A percentile compares a stretch with the other conserved stretches of the same genome.
Conservation (phyloP, 2,888 invertebrate genomes). For the Tetragnatha montana region DNA sequence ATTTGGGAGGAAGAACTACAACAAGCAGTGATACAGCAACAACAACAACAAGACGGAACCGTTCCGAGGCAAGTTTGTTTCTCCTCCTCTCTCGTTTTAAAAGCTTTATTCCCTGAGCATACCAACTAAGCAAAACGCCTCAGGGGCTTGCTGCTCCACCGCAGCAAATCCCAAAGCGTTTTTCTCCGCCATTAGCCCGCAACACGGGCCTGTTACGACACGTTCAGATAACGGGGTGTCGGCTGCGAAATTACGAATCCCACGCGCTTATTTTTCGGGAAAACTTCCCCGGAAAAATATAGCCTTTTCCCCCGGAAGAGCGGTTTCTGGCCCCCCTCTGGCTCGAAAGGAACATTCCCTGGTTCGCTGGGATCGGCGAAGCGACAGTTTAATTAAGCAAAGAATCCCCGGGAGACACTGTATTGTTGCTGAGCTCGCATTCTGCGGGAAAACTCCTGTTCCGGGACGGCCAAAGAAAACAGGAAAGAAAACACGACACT, state of each 20-base stretch:
- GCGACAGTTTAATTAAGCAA: slow-evolving; percentile 66
- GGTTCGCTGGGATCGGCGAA: slow-evolving; percentile 39
- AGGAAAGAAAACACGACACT: slow-evolving; percentile 14
- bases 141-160: not conserved
- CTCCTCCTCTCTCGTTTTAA: not conserved
- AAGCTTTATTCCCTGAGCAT: not conserved
- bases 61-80: too few relatives aligned
- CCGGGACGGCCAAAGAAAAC: slow-evolving; percentile 4
- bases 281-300: not conserved
- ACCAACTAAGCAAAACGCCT: not conserved
- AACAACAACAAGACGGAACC: too few relatives aligned
- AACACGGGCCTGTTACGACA: not conserved
- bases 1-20: too few relatives aligned
- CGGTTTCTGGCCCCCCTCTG: not conserved
- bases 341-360: slow-evolving; percentile 15
- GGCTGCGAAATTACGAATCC: slow-evolving; percentile 39
- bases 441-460: not conserved
- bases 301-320: slow-evolving; percentile 5
- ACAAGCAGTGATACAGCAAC: too few relatives aligned
- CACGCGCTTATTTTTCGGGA: slow-evolving; percentile 49
- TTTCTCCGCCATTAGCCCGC: too few relatives aligned
- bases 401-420: slow-evolving; percentile 44
- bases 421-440: slow-evolving; percentile 23
- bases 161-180: too few relatives aligned
- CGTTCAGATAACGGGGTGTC: not conserved